These are phyloP conservation scores for Automeris io DNA, from an alignment of 2,888 invertebrate species.

Conservation along the genomic window DNA sequence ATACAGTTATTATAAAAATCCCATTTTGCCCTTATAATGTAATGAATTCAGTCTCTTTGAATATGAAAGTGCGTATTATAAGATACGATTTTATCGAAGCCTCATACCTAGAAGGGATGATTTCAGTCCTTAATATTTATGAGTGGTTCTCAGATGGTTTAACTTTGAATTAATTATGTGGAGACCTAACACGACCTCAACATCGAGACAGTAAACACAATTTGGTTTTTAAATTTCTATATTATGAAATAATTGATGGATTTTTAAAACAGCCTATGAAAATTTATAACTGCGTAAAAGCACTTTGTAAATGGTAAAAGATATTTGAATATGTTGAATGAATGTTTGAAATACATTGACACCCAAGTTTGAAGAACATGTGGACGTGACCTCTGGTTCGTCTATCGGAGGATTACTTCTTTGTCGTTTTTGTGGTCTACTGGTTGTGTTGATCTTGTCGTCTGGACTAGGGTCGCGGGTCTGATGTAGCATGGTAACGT, in stretches of 20 bases:
- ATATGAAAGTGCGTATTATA: slow-evolving; percentile 4
- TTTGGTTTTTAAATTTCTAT: slow-evolving; percentile 10
- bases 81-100: slow-evolving; percentile 3
- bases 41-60: slow-evolving; percentile 1
- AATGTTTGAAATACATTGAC: too few species aligned
- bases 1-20: too few species aligned
- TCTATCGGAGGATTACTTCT: too few species aligned
- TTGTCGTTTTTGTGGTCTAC: too few species aligned
- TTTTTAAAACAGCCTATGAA: slow-evolving; percentile 1
- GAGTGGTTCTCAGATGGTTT: slow-evolving; percentile 10
- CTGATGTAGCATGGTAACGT: too few species aligned
- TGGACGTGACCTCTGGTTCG: too few species aligned
- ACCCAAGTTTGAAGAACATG: too few species aligned
- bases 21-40: neutral
- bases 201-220: slow-evolving; percentile 7
- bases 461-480: too few species aligned
- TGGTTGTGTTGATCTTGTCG: too few species aligned
- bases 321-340: too few species aligned
- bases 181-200: slow-evolving; percentile 7
- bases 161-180: slow-evolving; percentile 12
- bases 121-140: slow-evolving; percentile 11
- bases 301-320: too few species aligned
- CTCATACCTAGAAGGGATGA: neutral
- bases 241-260: slow-evolving; percentile 4
- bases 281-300: too few species aligned